These are phyloP conservation scores for Bilobella aurantiaca DNA, from an alignment of 1,140 invertebrate species.

Conservation along the genomic window DNA sequence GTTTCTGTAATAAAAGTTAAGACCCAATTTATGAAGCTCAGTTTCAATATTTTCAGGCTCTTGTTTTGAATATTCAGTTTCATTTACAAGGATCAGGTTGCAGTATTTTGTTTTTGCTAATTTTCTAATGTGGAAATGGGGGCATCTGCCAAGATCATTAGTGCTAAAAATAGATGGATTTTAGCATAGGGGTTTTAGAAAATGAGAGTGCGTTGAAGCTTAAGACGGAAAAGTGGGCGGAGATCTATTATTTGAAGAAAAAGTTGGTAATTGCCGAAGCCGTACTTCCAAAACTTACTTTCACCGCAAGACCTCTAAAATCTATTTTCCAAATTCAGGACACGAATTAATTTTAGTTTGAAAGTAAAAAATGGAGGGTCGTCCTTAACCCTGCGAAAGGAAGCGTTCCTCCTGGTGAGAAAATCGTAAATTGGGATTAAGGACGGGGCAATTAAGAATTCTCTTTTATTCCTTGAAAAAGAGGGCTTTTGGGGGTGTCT, in stretches of 20 bases:
- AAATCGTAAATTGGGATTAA: conserved; percentile 23
- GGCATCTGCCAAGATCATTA: too few relatives aligned
- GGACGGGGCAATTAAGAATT: conserved; percentile 21
- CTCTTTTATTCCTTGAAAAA: conserved; percentile 14
- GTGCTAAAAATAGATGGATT: too few relatives aligned
- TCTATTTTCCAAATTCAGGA: conserved; percentile 18
- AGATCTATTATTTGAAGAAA: not conserved
- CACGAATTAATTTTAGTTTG: conserved; percentile 27
- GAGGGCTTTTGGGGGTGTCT: not conserved
- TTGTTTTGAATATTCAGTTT: too few relatives aligned
- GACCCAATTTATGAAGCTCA: too few relatives aligned
- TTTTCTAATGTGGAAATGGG: too few relatives aligned
- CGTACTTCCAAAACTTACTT: not conserved
- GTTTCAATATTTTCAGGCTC: too few relatives aligned
- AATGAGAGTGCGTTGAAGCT: too few relatives aligned
- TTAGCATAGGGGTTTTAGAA: too few relatives aligned
- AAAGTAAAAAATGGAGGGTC: not conserved
- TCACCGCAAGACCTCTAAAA: not conserved
- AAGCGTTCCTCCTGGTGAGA: conserved; percentile 7
- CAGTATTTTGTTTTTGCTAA: too few relatives aligned
- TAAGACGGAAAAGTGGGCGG: too few relatives aligned
- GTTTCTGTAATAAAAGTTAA: too few relatives aligned
- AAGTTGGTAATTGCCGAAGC: not conserved
- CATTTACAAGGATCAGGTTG: too few relatives aligned
- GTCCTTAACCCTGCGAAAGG: not conserved